Conservation (phyloP, 2,888 invertebrate species). For the Dicycla oo region DNA sequence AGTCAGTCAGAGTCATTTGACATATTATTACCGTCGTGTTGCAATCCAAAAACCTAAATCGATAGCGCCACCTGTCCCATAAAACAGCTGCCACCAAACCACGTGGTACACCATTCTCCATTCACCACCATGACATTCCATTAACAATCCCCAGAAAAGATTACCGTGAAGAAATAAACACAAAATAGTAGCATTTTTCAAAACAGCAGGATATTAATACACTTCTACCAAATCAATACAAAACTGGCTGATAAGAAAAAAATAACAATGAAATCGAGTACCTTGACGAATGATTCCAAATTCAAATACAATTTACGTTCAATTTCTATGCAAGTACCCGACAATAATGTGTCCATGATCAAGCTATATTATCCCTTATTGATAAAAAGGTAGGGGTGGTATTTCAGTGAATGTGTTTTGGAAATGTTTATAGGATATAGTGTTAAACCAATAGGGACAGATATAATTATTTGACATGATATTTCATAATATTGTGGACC, state of each 20-base stretch:
- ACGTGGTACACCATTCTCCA: slow-evolving; percentile 35
- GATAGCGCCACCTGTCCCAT: slow-evolving; percentile 50
- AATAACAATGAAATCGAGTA: slow-evolving; percentile 73
- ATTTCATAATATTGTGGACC: slow-evolving; percentile 83
- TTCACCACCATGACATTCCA: slow-evolving; percentile 50
- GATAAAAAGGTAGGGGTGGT: rapidly evolving
- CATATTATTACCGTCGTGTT: not conserved
- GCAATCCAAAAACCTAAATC: not conserved
- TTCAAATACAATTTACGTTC: slow-evolving; percentile 74
- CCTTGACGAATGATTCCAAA: slow-evolving; percentile 83
- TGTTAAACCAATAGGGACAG: slow-evolving; percentile 76
- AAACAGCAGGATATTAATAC: slow-evolving; percentile 58
- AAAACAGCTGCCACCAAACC: slow-evolving; percentile 48
- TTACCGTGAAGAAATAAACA: slow-evolving; percentile 45
- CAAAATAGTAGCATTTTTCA: slow-evolving; percentile 47
- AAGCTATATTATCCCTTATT: slow-evolving; percentile 24
- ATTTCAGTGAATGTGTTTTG: not conserved
- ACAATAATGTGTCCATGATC: not conserved
- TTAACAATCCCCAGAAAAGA: slow-evolving; percentile 46
- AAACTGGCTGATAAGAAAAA: slow-evolving; percentile 68
- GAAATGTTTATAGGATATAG: slow-evolving; percentile 65
- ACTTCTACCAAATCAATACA: slow-evolving; percentile 67
- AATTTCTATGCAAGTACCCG: slow-evolving; percentile 49
- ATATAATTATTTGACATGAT: slow-evolving; percentile 85
- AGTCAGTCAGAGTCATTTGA: no score